Base-by-base conservation (phyloP, 2,888 invertebrate species). In the Onthophagus sagittarius region DNA sequence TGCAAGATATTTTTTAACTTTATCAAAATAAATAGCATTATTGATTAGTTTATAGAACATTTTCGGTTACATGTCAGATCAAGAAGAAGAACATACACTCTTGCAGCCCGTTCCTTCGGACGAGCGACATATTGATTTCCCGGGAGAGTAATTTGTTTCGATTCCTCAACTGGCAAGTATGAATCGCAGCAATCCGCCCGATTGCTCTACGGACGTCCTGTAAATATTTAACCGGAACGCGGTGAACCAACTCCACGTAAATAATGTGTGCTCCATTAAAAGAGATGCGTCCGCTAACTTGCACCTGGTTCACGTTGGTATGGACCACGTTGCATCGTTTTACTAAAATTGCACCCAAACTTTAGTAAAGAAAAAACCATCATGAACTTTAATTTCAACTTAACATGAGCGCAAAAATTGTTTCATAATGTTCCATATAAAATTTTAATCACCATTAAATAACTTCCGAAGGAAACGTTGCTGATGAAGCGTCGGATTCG, bases 151-250 rank as follows among this genome's bases (percentile, higher is more conserved):
- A 67, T 67, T 67, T 67, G 67, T 67, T 67, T 67, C 67, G 31
- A 32, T 67, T 23, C 15, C 15, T 11, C 31, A 32, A n/a, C 32
- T 67, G 67, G 31, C 67, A 32, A 67, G 15, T 23, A n/a, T 32
- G 67, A 67, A 67, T 67, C 67, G 67, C 67, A 67, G 31, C 31
- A 31, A 23, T 67, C 67, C 31, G 31, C 15, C 67, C 31, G 67
- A 67, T 67, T 31, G 67, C 32, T 67, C 32, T 67, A 67, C 67
- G 23, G 67, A 23, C 32, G 15, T 32, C 67, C 23, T 23, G 67
- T 67, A 67, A 67, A 67, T 67, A 67, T 67, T 67, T 67, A 67
- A 67, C 31, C 23, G 67, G 67, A n/a, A 67, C 39, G 39, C 39
- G 39, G 39, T 53, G 5, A 53, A 53, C 39, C 39, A 53, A 53